A percentile compares a stretch with the other conserved stretches of the same genome.
These are phyloP conservation scores for Cantharis rustica DNA, from an alignment of 2,888 invertebrate species.

Conservation along the genomic window DNA sequence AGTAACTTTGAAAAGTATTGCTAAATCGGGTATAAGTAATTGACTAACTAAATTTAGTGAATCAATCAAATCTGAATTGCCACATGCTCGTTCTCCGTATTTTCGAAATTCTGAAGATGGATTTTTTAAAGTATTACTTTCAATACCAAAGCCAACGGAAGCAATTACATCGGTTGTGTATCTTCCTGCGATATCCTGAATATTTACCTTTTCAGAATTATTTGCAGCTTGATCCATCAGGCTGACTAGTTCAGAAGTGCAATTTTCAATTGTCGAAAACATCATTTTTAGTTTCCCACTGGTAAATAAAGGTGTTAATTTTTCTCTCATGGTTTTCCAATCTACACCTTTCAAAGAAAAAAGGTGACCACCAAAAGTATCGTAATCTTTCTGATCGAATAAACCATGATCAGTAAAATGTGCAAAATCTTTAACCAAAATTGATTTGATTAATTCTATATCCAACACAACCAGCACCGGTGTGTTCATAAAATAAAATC, in stretches of 20 bases:
- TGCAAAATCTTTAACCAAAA: slow-evolving; percentile 49
- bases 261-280: slow-evolving; percentile 45
- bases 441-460: slow-evolving; percentile 45
- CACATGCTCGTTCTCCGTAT: neutral
- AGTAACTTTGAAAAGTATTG: neutral
- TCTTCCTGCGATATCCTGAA: too few relatives aligned
- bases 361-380: slow-evolving; percentile 44
- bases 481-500: slow-evolving; percentile 22
- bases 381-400: slow-evolving; percentile 42
- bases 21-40: neutral
- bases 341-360: slow-evolving; percentile 45
- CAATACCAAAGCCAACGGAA: too few relatives aligned
- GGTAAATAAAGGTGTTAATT: slow-evolving; percentile 46
- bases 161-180: too few relatives aligned
- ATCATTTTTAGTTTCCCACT: slow-evolving; percentile 51
- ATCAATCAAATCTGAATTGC: neutral
- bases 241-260: too few relatives aligned
- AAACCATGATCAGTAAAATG: slow-evolving; percentile 48
- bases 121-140: too few relatives aligned
- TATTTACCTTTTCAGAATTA: too few relatives aligned
- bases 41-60: too few relatives aligned
- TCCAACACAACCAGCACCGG: slow-evolving; percentile 48
- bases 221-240: too few relatives aligned
- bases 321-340: slow-evolving; percentile 54
- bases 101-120: too few relatives aligned